Conservation (phyloP, 1,140 invertebrate genomes). For the Habropoda laboriosa region DNA sequence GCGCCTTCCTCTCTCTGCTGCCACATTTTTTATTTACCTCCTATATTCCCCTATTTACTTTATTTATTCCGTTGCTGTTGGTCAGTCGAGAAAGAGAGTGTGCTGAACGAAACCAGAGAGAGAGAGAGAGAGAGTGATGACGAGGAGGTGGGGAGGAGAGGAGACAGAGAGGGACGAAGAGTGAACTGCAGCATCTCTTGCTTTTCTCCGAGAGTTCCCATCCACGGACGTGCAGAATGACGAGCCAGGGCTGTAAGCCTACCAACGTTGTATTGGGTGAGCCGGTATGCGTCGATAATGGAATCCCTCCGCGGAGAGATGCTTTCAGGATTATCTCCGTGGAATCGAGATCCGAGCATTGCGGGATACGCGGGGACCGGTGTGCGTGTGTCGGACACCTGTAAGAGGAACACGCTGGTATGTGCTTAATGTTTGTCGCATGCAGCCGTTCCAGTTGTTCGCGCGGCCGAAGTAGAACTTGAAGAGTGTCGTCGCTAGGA, state of each 20-base stretch:
- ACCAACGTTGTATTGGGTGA: slow-evolving; percentile 40
- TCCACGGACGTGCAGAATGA: slow-evolving; percentile 47
- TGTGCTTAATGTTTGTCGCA: slow-evolving; percentile 8
- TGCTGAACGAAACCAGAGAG: not conserved
- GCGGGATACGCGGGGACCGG: not conserved
- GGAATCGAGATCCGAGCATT: slow-evolving; percentile 22
- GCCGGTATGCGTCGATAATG: slow-evolving; percentile 40
- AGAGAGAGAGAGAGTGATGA: not conserved
- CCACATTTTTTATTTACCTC: slow-evolving; percentile 56
- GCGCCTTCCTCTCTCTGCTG: slow-evolving; percentile 10
- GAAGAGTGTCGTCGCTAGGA: not conserved
- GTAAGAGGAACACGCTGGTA: slow-evolving; percentile 9
- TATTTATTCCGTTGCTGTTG: slow-evolving; percentile 52
- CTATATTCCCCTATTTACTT: slow-evolving; percentile 51
- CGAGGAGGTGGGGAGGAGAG: too few species aligned
- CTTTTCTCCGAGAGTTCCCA: slow-evolving; percentile 51
- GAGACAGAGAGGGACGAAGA: not conserved
- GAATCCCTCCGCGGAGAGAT: slow-evolving; percentile 4
- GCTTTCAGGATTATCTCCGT: slow-evolving; percentile 38
- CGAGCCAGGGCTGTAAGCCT: slow-evolving; percentile 57
- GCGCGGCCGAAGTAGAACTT: not conserved
- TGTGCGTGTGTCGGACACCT: not conserved
- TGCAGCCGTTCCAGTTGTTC: not conserved
- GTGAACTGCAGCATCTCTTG: slow-evolving; percentile 42
- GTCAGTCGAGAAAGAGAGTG: slow-evolving; percentile 32